Conservation (phyloP, 1,140 invertebrate genomes). For the Camponotus pennsylvanicus region DNA sequence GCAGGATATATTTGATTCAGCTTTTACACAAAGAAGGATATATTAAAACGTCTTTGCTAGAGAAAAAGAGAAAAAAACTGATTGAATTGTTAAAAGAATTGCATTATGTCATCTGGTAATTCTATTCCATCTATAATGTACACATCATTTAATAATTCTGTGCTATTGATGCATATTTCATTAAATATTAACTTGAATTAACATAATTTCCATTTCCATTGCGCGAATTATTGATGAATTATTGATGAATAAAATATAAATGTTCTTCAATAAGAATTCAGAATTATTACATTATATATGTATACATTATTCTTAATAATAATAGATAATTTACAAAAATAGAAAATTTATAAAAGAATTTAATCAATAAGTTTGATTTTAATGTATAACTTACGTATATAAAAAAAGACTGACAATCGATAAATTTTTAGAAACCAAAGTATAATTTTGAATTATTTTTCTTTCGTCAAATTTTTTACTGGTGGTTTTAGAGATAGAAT, state of each 20-base stretch:
- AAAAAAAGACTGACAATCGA: neutral
- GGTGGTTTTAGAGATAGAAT: conserved; percentile 62
- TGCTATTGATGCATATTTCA: neutral
- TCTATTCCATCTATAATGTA: neutral
- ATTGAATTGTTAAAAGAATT: neutral
- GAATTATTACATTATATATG: neutral
- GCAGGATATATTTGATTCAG: conserved; percentile 11
- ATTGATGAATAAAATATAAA: conserved; percentile 11
- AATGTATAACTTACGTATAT: neutral
- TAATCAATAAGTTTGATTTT: conserved; percentile 9
- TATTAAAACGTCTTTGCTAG: neutral
- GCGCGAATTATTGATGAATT: conserved; percentile 26
- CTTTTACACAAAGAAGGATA: conserved; percentile 18
- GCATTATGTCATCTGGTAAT: conserved; percentile 4
- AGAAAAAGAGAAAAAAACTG: neutral
- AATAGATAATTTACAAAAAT: conserved; percentile 6
- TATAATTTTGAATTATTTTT: conserved; percentile 36
- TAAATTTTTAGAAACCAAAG: conserved; percentile 42
- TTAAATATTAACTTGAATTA: conserved; percentile 20
- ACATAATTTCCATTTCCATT: neutral
- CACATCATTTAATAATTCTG: neutral
- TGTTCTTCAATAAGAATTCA: neutral
- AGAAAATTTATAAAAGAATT: neutral
- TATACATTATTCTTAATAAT: neutral
- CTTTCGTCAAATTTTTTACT: conserved; percentile 67